Percentiles rank a stretch among this genome's conserved stretches.
These are phyloP conservation scores for Sebastes wilsoni DNA, from an alignment of 2,797 vertebrate genomes.

Conservation along the genomic window DNA sequence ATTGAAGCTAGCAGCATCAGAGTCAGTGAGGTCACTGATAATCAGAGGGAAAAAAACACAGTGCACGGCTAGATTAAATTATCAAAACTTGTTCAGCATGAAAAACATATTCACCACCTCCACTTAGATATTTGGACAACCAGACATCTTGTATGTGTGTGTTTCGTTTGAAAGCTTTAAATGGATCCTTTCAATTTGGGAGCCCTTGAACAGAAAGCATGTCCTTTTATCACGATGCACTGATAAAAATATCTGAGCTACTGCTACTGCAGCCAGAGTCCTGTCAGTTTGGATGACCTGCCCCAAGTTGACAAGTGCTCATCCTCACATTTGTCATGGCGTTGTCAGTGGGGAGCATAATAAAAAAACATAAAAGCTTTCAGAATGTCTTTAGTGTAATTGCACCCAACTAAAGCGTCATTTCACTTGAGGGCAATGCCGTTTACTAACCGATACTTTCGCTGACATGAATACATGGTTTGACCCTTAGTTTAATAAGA, in stretches of 20 bases:
- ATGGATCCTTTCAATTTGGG: constrained; percentile 30
- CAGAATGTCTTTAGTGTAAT: constrained; percentile 1
- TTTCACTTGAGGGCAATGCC: constrained; percentile 1
- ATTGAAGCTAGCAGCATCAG: not conserved
- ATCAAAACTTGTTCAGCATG: not conserved
- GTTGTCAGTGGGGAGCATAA: constrained; percentile 33
- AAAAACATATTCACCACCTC: not conserved
- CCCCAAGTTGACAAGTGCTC: constrained; percentile 56
- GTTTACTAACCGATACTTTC: constrained; percentile 25
- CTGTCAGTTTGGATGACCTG: constrained; percentile 69
- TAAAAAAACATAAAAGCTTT: constrained; percentile 15
- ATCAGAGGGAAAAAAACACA: constrained; percentile 5
- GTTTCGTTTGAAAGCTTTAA: constrained; percentile 37
- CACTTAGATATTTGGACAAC: not conserved
- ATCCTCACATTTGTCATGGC: constrained; percentile 52
- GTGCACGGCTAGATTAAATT: not conserved
- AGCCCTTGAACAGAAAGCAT: constrained; percentile 52
- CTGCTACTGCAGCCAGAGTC: constrained; percentile 54
- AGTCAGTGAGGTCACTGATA: constrained; percentile 6
- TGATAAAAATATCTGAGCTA: constrained; percentile 64
- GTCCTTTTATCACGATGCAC: constrained; percentile 48
- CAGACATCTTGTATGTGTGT: constrained; percentile 6
- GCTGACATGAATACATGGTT: constrained; percentile 23
- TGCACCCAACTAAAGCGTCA: constrained; percentile 1
- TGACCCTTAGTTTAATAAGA: constrained; percentile 42